Percentiles rank a stretch among this genome's conserved stretches.
Evolutionary conservation across 2,888 invertebrate genomes (phyloP).

Genomic region (Phoenoteleia sp.): DNA sequence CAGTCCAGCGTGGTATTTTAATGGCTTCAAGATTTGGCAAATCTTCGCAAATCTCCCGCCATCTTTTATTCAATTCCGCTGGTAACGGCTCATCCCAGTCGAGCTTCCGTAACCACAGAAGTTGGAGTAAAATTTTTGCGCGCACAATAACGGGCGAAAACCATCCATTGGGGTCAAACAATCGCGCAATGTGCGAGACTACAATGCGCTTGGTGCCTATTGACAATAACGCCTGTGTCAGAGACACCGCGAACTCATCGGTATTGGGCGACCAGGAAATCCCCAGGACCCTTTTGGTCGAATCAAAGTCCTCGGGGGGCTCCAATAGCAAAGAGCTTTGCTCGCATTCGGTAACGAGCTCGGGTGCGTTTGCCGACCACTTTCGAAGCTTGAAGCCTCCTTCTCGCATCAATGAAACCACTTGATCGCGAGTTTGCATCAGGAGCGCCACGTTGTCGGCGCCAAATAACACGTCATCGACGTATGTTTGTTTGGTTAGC

Average conservation of each 20-base stretch:
- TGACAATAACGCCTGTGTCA: too few relatives aligned
- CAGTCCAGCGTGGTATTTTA: background rate
- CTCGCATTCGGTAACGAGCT: too few relatives aligned
- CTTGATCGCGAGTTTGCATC: too few relatives aligned
- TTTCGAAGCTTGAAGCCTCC: too few relatives aligned
- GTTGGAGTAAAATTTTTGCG: conserved; percentile 54
- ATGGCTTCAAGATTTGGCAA: background rate
- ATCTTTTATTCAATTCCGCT: background rate
- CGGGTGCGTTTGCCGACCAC: too few relatives aligned
- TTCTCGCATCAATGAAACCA: too few relatives aligned
- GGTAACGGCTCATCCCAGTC: conserved; percentile 26
- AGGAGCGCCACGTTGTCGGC: too few relatives aligned
- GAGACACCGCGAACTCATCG: background rate
- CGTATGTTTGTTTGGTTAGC: background rate
- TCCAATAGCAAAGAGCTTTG: too few relatives aligned
- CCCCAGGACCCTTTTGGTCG: too few relatives aligned
- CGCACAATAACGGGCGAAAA: background rate
- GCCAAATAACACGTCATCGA: background rate
- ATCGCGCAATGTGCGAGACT: background rate
- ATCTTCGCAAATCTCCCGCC: background rate
- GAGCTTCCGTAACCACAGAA: conserved; percentile 23
- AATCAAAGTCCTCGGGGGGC: too few relatives aligned
- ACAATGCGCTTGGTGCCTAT: background rate
- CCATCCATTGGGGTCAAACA: conserved; percentile 20
- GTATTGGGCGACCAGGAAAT: background rate